Base-by-base conservation (phyloP, 2,797 vertebrate species). In the Diglossa cyanea region DNA sequence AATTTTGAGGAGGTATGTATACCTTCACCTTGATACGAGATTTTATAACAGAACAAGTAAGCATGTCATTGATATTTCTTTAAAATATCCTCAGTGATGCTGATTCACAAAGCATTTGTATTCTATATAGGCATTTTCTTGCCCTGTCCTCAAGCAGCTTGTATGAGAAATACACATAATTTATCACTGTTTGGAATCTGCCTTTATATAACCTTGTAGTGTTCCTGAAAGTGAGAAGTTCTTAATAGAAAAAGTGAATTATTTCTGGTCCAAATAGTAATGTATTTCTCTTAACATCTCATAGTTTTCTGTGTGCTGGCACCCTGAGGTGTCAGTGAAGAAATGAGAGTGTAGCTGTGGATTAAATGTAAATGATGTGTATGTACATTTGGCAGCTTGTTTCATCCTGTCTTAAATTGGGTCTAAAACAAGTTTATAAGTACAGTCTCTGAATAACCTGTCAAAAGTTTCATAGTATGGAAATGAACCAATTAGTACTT, bases 161-260 rank as follows among this genome's bases (percentile, higher is more conserved):
- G n/a, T 81, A 81, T n/a, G 33, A 95, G 50, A 88, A 95, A 78
- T 11, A 70, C 66, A 80, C 21, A 31, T 93, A 87, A 96, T 96
- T 94, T 95, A 77, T 93, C 90, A 93, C 50, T 54, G 57, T 88
- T 95, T 83, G 79, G 79, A 90, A 90, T 90, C 73, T 91, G 73
- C 73, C 58, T 93, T 94, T 88, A 53, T 92, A 81, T 75, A 94
- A 92, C 71, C 88, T 92, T 81, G 66, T 35, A 25, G 51, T 86
- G 51, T 78, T 92, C 54, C 80, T 71, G 55, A 89, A 93, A 3
- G 0, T 66, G 75, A 57, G 71, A 86, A 76, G 23, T 76, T 85
- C 83, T 94, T 95, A 97, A 95, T 96, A 86, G 93, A 95, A 95
- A 93, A 95, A 95, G 66, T 90, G 88, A 94, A 61, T 95, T 95